phyloP scores from a whole-genome alignment of 92 coral and sea anemone genomes.

The Diadumene lineata region DNA sequence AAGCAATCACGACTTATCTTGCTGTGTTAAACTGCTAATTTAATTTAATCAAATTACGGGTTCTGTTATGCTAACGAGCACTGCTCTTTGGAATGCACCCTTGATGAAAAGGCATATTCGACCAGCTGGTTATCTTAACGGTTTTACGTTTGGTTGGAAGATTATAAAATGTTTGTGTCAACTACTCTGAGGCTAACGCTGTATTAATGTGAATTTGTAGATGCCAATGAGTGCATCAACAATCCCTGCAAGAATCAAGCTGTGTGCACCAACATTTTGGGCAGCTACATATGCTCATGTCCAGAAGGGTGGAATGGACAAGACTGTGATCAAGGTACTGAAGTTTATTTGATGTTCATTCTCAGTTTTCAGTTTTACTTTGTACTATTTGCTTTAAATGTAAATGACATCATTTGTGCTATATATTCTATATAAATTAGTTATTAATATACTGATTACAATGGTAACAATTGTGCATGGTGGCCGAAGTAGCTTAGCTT shows the following conservation, averaged over 20 bases:
- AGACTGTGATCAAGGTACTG: conserved; percentile 14
- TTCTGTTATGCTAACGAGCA: neutral
- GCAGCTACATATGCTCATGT: too few species aligned
- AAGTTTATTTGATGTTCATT: too few species aligned
- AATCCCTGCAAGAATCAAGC: conserved; percentile 21
- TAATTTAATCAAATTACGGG: neutral
- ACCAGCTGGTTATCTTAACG: too few species aligned
- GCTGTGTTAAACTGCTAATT: neutral
- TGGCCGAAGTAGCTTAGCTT: too few species aligned
- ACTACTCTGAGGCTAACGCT: neutral
- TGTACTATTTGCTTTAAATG: too few species aligned
- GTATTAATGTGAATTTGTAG: conserved; percentile 4
- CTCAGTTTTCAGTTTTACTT: too few species aligned
- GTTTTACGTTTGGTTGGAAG: conserved; percentile 1
- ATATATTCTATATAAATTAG: too few species aligned
- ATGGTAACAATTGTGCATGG: too few species aligned
- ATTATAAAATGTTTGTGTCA: neutral
- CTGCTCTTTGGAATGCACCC: neutral
- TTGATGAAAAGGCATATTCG: too few species aligned
- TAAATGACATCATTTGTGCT: too few species aligned
- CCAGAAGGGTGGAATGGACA: conserved; percentile 22
- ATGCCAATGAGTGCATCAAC: conserved; percentile 24
- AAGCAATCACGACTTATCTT: neutral
- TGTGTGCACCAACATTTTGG: conserved; percentile 14
- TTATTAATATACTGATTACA: too few species aligned